Evolutionary conservation across 2,113 vertebrate species (phyloP), one percentile per base, ranked within the genome.

Genomic region (Hoplias malabaricus): DNA sequence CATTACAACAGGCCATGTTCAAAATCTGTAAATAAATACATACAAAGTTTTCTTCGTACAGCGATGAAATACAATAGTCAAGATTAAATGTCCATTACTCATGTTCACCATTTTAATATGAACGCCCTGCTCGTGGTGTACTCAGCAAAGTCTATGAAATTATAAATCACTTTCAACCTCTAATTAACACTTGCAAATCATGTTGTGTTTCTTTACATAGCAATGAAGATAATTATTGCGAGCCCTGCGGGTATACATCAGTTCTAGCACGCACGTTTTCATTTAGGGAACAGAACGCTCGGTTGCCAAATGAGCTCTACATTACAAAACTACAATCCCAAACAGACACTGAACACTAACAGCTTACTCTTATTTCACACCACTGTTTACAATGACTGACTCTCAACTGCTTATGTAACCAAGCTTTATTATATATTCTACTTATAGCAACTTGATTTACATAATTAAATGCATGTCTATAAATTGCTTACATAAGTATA

Each of bases 141-240:
- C 59, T 36, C 59, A 36, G 31, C 34, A n/a, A 63, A 34, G 59
- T 14, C 33, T 36, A 36, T 36, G 59, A 36, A 63, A 36, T 63
- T 63, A 36, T 19, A 62, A 5, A 62, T 63, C 19, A 54, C 25
- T 56, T 34, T 23, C 12, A 71, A 38, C 53, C 19, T 29, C 54
- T 61, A 59, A 73, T 73, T 68, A 68, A 68, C 65, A 46, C 65
- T 68, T 73, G 71, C 25, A 61, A 61, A 46, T 73, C 40, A 43
- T 43, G 16, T 43, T 46, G 19, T 71, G 21, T 54, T 71, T 71
- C 48, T 54, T 56, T 54, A 56, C 48, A 56, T 36, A 36, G 69
- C 31, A 54, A 36, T 56, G n/a, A 54, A 23, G n/a, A 56, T 71
- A 70, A 54, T 25, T 43, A 53, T 14, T 34, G n/a, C 23, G 12